Conservation (phyloP, 2,797 vertebrate species). For the Anabacerthia variegaticeps region DNA sequence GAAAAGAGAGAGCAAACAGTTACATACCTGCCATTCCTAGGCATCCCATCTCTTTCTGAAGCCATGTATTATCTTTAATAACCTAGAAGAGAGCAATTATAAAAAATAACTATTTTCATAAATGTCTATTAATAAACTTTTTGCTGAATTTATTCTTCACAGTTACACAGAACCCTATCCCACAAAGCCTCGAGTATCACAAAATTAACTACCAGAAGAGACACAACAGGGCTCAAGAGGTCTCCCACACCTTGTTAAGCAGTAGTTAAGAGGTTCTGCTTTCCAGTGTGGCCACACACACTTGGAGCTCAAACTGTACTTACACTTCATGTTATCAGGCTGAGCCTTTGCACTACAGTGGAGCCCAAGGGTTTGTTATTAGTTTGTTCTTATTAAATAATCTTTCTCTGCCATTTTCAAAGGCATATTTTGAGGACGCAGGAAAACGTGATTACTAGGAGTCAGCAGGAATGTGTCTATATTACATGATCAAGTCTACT, state of each 20-base stretch:
- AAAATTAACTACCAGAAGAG: background rate
- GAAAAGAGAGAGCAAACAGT: background rate
- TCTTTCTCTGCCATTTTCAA: background rate
- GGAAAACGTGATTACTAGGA: background rate
- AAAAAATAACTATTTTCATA: background rate
- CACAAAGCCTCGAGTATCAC: background rate
- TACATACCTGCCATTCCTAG: constrained; percentile 40
- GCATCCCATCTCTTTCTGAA: background rate
- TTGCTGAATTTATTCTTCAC: background rate
- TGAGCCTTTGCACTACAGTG: background rate
- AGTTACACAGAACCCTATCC: background rate
- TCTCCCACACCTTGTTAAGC: background rate
- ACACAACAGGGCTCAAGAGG: background rate
- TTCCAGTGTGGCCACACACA: rapidly evolving
- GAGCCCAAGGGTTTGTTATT: background rate
- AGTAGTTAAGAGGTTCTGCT: background rate
- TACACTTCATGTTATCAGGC: background rate
- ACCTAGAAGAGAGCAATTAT: constrained; percentile 27
- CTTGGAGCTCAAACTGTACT: background rate
- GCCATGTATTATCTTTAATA: background rate
- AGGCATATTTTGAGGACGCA: background rate
- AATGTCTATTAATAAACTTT: background rate
- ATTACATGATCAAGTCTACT: background rate
- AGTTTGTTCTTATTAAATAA: background rate
- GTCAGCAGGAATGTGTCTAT: background rate